These are phyloP conservation scores for Vanessa cardui DNA, from an alignment of 2,888 invertebrate genomes.

Conservation along the genomic window DNA sequence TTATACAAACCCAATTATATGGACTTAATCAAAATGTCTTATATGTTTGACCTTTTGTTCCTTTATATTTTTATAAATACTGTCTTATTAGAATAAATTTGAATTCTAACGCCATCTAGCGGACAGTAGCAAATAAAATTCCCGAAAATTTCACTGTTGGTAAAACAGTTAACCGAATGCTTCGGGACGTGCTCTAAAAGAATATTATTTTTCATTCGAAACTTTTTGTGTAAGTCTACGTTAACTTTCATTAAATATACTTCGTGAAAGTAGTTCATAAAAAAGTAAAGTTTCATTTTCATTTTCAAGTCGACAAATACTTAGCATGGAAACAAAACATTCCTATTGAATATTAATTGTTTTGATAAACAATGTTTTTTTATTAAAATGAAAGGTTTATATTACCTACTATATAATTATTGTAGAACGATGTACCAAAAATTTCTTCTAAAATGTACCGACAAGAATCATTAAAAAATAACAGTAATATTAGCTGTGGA, in stretches of 20 bases:
- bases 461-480: no score
- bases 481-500: no score
- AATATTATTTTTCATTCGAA: conserved; percentile 5
- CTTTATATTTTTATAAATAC: neutral
- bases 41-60: neutral
- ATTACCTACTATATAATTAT: no score
- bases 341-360: no score
- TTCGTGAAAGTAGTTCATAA: neutral
- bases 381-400: no score
- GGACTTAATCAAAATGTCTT: neutral
- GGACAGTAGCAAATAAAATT: conserved; percentile 51
- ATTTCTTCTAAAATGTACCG: no score
- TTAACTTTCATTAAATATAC: conserved; percentile 17
- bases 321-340: no score
- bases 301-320: no score
- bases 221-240: neutral
- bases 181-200: conserved; percentile 46
- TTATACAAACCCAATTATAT: no score
- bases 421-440: no score
- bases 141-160: conserved; percentile 48
- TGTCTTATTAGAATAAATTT: conserved; percentile 4
- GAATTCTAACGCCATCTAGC: conserved; percentile 56
- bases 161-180: conserved; percentile 60
- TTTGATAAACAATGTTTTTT: no score
- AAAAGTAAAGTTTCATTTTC: no score